These are phyloP conservation scores for Subacronicta megacephala DNA, from an alignment of 2,888 invertebrate species.

Conservation along the genomic window DNA sequence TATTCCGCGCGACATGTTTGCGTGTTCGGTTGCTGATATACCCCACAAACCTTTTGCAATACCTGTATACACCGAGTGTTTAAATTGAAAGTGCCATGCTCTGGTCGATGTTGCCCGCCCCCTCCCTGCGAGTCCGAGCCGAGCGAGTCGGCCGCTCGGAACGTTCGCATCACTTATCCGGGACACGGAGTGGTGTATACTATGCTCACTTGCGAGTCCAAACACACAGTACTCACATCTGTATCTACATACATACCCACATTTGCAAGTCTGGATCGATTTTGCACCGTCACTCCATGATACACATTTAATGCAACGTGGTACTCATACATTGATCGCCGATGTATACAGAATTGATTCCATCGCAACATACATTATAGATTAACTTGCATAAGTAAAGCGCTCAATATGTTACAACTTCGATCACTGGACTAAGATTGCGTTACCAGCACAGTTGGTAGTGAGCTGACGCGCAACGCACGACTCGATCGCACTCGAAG, in stretches of 20 bases:
- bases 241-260: slow-evolving; percentile 68
- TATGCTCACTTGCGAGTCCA: slow-evolving; percentile 79
- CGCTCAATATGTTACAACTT: slow-evolving; percentile 84
- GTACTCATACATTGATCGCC: slow-evolving; percentile 60
- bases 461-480: slow-evolving; percentile 60
- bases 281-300: slow-evolving; percentile 91
- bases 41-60: slow-evolving; percentile 81
- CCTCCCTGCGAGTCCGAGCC: slow-evolving; percentile 65
- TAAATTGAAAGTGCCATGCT: slow-evolving; percentile 89
- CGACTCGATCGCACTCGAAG: slow-evolving; percentile 68
- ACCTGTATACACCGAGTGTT: slow-evolving; percentile 83
- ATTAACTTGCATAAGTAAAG: slow-evolving; percentile 67
- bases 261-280: slow-evolving; percentile 88
- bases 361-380: slow-evolving; percentile 59
- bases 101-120: slow-evolving; percentile 84
- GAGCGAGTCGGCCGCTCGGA: slow-evolving; percentile 62
- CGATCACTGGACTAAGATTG: slow-evolving; percentile 72
- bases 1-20: slow-evolving; percentile 85
- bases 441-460: slow-evolving; percentile 51
- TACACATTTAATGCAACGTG: slow-evolving; percentile 69
- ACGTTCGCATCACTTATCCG: slow-evolving; percentile 66
- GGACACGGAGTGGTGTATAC: slow-evolving; percentile 77
- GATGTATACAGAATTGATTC: slow-evolving; percentile 62
- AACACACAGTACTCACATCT: slow-evolving; percentile 74
- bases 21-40: slow-evolving; percentile 85